Percentiles rank a stretch among this genome's conserved stretches.
Evolutionary conservation across 2,888 invertebrate genomes (phyloP).

Genomic region (Phragmatobia fuliginosa): DNA sequence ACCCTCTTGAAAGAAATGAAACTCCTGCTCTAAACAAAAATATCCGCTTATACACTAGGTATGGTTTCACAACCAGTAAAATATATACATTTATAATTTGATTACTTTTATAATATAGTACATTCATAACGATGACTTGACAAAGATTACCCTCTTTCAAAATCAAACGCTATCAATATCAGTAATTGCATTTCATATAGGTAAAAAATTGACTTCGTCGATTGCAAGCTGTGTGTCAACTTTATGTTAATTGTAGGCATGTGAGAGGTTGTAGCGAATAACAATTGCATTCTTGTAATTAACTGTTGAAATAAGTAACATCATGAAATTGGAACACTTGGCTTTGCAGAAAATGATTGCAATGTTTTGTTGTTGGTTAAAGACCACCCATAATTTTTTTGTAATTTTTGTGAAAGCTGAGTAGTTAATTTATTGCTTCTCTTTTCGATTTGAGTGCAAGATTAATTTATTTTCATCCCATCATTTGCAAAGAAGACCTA

Average conservation of each 20-base stretch:
- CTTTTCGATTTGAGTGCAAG: background rate
- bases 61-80: conserved; percentile 14
- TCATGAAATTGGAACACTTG: conserved; percentile 52
- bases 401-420: background rate
- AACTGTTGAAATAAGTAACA: conserved; percentile 43
- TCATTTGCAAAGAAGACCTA: background rate
- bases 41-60: conserved; percentile 32
- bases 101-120: background rate
- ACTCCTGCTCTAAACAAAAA: conserved; percentile 57
- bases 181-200: conserved; percentile 13
- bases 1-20: conserved; percentile 63
- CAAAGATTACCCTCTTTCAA: too few species aligned
- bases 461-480: background rate
- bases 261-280: conserved; percentile 24
- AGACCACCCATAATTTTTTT: conserved; percentile 27
- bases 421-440: background rate
- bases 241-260: conserved; percentile 27
- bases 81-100: background rate
- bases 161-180: too few species aligned
- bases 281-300: conserved; percentile 41
- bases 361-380: conserved; percentile 50
- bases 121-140: too few species aligned
- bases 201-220: conserved; percentile 36
- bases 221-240: conserved; percentile 35
- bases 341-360: conserved; percentile 49